Conservation (phyloP, 1,140 invertebrate genomes). For the Vollenhovia emeryi region DNA sequence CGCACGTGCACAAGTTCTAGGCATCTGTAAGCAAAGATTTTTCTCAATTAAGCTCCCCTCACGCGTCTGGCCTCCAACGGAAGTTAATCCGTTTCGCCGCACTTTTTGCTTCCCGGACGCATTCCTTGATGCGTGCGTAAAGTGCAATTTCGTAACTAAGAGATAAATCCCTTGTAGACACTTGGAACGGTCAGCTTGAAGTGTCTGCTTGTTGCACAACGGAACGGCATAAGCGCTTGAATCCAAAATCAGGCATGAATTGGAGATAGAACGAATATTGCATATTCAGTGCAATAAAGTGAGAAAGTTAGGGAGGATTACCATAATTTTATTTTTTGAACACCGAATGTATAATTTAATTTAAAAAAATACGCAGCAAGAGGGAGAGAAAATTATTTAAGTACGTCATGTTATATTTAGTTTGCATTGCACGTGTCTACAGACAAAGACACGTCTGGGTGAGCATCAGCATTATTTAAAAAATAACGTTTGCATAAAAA, state of each 20-base stretch:
- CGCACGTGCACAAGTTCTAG: not conserved
- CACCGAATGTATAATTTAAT: not conserved
- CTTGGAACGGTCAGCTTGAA: constrained; percentile 40
- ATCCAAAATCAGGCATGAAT: not conserved
- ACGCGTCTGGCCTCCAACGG: not conserved
- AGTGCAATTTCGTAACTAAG: not conserved
- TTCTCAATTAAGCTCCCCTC: not conserved
- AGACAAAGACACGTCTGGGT: constrained; percentile 35
- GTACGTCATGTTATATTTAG: constrained; percentile 52
- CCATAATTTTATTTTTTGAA: not conserved
- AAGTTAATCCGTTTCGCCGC: not conserved
- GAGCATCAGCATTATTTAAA: constrained; percentile 35
- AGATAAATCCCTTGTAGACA: not conserved
- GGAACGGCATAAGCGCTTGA: not conserved
- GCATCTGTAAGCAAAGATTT: not conserved
- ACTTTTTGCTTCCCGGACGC: not conserved
- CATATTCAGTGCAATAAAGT: not conserved
- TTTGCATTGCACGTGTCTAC: constrained; percentile 31
- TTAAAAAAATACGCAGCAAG: constrained; percentile 16
- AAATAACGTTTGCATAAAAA: constrained; percentile 36
- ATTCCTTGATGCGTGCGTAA: not conserved
- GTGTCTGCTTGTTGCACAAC: constrained; percentile 21
- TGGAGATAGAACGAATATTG: not conserved
- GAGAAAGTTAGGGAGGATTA: not conserved
- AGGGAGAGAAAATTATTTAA: constrained; percentile 18